Conservation (phyloP, 2,113 vertebrate genomes). For the Petroica traversi region DNA sequence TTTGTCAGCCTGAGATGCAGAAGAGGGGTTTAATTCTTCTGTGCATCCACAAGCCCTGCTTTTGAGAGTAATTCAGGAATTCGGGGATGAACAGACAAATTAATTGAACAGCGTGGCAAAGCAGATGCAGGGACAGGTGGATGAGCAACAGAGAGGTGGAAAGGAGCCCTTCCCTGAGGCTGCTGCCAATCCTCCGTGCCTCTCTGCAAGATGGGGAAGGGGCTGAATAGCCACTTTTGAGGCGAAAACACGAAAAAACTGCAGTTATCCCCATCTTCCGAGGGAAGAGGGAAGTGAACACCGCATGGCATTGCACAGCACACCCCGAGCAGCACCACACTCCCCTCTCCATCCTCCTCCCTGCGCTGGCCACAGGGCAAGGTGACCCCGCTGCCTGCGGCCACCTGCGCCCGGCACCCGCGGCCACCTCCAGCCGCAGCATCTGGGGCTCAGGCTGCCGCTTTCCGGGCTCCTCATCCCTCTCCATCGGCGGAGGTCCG, state of each 20-base stretch:
- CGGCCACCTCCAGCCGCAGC: not conserved
- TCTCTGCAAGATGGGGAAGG: not conserved
- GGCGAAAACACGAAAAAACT: not conserved
- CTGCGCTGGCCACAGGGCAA: not conserved
- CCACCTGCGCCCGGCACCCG: not conserved
- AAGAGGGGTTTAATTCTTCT: not conserved
- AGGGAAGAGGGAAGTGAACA: not conserved
- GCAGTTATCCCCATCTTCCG: not conserved
- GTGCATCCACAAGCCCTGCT: not conserved
- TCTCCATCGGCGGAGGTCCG: constrained; percentile 3
- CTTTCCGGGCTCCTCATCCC: constrained; percentile 30
- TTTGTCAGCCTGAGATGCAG: not conserved
- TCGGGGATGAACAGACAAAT: not conserved
- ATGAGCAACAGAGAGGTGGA: not conserved
- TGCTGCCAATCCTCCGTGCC: not conserved
- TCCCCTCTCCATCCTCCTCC: not conserved
- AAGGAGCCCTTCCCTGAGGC: not conserved
- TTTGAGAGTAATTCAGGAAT: not conserved
- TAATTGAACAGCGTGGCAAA: not conserved
- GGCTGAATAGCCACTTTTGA: not conserved
- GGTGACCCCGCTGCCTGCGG: not conserved
- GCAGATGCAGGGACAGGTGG: not conserved
- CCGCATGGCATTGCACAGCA: not conserved
- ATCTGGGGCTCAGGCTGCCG: constrained; percentile 53
- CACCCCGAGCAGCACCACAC: not conserved